Evolutionary conservation across 2,888 invertebrate species (phyloP), one percentile per base, ranked within the genome.

Genomic region (Sinelater perroti): DNA sequence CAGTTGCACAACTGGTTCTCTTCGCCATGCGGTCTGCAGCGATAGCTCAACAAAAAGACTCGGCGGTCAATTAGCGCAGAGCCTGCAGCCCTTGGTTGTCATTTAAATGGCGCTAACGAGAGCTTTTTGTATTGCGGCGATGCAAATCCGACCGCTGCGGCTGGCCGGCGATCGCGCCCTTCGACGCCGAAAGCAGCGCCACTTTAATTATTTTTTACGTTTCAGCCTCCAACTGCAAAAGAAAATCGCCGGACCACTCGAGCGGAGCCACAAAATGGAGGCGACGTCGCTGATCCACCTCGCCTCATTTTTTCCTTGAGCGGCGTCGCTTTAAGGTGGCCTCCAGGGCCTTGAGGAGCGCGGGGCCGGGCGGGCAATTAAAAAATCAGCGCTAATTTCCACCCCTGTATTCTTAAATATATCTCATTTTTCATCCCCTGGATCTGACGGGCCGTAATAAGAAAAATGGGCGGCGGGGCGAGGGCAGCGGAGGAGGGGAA

Each of bases 371-470:
- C n/a, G n/a, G n/a, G n/a, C 16, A 40, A 42, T 40, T 31, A 51
- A 51, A 59, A 60, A 62, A 62, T 60, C 62, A 62, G 49, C 40
- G 62, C 57, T 53, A 60, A 62, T 57, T 60, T 60, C 35, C 38
- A 50, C 56, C 53, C 50, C 56, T 50, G 56, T 42, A 59, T 60
- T 62, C 59, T 49, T 52, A 57, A 57, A 60, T 60, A 60, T 57
- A 56, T 55, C 56, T 60, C 62, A 62, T 62, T 62, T 62, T 62
- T 62, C 62, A 62, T 60, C 57, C 56, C 40, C 60, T 62, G 62
- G 52, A 60, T 60, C 62, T 60, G 62, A 62, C 62, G 57, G 60
- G 44, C 55, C 60, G 28, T 62, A 60, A 60, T 60, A 62, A 60
- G 62, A 62, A 62, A 62, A 62, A 62, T 62, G 46, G 33, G 38